phyloP scores from a whole-genome alignment of 2,888 invertebrate species.

The Gibbula magus region DNA sequence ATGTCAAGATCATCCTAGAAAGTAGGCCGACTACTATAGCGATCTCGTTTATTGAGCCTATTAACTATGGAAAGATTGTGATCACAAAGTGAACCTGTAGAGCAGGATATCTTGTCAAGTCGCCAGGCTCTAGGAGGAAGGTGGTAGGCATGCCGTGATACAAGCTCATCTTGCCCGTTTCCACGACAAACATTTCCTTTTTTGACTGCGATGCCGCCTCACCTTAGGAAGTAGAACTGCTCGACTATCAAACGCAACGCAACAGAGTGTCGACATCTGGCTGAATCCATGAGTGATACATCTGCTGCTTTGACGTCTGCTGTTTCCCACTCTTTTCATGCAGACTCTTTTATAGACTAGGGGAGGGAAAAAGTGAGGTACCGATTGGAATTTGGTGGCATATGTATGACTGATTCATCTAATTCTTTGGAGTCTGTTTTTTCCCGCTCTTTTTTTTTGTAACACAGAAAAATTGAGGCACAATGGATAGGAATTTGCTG shows the following conservation, averaged over 20 bases:
- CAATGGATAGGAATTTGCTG: too few relatives aligned
- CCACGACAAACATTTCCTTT: slow-evolving; percentile 10
- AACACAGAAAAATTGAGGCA: too few relatives aligned
- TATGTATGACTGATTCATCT: not conserved
- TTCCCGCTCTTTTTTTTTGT: not conserved
- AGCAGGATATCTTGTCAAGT: slow-evolving; percentile 3
- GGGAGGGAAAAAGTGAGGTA: not conserved
- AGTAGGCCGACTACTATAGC: too few relatives aligned
- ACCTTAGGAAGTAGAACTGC: not conserved
- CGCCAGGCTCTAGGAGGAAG: not conserved
- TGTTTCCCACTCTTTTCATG: not conserved
- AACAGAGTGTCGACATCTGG: slow-evolving; percentile 11
- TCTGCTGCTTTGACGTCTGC: slow-evolving; percentile 3
- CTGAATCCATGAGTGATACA: not conserved
- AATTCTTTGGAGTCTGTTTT: not conserved
- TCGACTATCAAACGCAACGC: not conserved
- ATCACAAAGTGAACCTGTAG: not conserved
- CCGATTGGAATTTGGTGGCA: too few relatives aligned
- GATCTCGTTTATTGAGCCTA: not conserved
- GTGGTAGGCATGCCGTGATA: not conserved
- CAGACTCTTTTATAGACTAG: not conserved
- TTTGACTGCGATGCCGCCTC: not conserved
- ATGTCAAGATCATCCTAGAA: too few relatives aligned
- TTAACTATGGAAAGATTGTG: not conserved
- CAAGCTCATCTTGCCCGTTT: not conserved